These are phyloP conservation scores for Charaxes varanes DNA, from an alignment of 1,140 invertebrate species.

Conservation along the genomic window DNA sequence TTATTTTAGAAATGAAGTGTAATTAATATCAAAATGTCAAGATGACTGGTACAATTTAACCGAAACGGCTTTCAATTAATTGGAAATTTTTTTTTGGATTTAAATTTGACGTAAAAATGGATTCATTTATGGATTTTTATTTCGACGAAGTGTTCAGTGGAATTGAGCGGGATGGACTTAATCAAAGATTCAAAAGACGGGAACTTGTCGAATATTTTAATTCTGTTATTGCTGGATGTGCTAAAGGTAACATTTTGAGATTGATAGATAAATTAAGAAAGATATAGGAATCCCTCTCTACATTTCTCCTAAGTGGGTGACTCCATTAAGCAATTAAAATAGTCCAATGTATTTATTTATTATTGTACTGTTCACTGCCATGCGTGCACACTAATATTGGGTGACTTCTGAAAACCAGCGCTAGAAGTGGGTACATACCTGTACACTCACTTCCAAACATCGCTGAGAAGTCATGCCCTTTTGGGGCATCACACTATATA, in stretches of 20 bases:
- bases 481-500: no score
- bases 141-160: slow-evolving; percentile 80
- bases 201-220: slow-evolving; percentile 81
- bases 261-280: no score
- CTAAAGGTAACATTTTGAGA: slow-evolving; percentile 72
- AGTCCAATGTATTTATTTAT: no score
- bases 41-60: neutral
- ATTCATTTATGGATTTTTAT: slow-evolving; percentile 80
- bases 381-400: no score
- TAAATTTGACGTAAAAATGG: slow-evolving; percentile 68
- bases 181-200: slow-evolving; percentile 77
- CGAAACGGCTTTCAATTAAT: neutral
- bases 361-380: no score
- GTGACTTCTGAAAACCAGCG: no score
- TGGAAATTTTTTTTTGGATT: neutral
- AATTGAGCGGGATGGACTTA: slow-evolving; percentile 78
- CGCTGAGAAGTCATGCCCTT: no score
- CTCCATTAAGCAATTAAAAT: no score
- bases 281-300: no score
- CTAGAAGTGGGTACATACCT: no score
- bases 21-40: neutral
- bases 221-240: slow-evolving; percentile 80
- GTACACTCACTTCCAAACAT: no score
- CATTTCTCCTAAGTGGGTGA: no score
- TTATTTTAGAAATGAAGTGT: neutral